Percentiles rank a stretch among this genome's conserved stretches.
Conservation (phyloP, 2,888 invertebrate species). For the Synanthedon tipuliformis region DNA sequence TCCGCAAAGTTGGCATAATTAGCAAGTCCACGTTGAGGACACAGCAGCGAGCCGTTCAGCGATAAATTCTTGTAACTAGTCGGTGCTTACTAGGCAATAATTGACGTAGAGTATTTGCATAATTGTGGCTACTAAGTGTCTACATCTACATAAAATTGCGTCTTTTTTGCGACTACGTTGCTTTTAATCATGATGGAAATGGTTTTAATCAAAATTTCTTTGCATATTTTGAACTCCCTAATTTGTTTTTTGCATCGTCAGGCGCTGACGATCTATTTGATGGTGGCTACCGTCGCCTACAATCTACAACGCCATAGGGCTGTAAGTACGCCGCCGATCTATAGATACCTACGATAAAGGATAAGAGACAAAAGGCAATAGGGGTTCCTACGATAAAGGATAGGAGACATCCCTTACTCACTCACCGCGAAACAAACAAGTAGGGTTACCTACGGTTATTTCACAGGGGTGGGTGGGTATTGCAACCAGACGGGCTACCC, state of each 20-base stretch:
- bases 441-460: too few relatives aligned
- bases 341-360: too few relatives aligned
- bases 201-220: conserved; percentile 11
- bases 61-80: conserved; percentile 56
- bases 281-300: too few relatives aligned
- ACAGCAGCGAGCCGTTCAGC: conserved; percentile 7
- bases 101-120: conserved; percentile 59
- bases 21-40: conserved; percentile 24
- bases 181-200: conserved; percentile 47
- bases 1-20: conserved; percentile 12
- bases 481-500: too few relatives aligned
- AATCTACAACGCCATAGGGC: too few relatives aligned
- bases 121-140: conserved; percentile 61
- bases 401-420: too few relatives aligned
- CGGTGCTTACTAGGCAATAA: conserved; percentile 58
- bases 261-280: too few relatives aligned
- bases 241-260: background rate
- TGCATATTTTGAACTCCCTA: background rate
- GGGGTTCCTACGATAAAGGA: too few relatives aligned
- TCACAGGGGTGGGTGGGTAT: too few relatives aligned
- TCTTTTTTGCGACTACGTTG: conserved; percentile 53
- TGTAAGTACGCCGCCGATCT: too few relatives aligned
- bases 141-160: conserved; percentile 64
- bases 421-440: too few relatives aligned
- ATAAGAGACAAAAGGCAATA: too few relatives aligned